phyloP scores from a whole-genome alignment of 1,140 invertebrate genomes.

The Bombus sibiricus region DNA sequence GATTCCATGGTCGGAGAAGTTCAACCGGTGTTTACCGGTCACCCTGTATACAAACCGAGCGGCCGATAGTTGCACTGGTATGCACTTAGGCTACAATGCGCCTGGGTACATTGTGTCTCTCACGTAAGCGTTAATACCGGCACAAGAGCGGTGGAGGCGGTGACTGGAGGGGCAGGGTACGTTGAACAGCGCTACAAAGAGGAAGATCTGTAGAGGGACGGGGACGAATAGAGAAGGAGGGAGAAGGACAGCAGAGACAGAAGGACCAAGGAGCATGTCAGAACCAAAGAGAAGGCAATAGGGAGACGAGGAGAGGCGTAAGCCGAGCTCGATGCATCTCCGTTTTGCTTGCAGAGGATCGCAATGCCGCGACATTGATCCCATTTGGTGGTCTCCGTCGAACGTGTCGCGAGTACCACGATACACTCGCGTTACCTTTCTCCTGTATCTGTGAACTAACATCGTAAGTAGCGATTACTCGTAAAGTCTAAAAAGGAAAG shows the following conservation, averaged over 20 bases:
- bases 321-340: conserved; percentile 51
- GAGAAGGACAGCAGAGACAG: conserved; percentile 24
- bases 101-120: conserved; percentile 55
- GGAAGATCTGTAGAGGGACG: conserved; percentile 3
- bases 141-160: conserved; percentile 22
- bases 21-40: conserved; percentile 40
- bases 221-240: background rate
- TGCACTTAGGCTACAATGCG: conserved; percentile 63
- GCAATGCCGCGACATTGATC: conserved; percentile 66
- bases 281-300: conserved; percentile 26
- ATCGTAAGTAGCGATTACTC: background rate
- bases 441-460: background rate
- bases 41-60: conserved; percentile 47
- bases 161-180: background rate
- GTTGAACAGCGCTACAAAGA: conserved; percentile 35
- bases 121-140: conserved; percentile 55
- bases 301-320: conserved; percentile 24
- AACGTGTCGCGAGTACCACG: conserved; percentile 55
- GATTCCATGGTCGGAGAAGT: conserved; percentile 29
- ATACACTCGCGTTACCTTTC: background rate
- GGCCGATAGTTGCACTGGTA: conserved; percentile 61
- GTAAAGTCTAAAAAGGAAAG: background rate
- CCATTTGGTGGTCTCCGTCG: conserved; percentile 46
- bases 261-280: conserved; percentile 47
- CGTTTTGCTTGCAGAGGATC: conserved; percentile 55